These are phyloP conservation scores for Clusia tigrina DNA, from an alignment of 2,888 invertebrate species.

Conservation along the genomic window DNA sequence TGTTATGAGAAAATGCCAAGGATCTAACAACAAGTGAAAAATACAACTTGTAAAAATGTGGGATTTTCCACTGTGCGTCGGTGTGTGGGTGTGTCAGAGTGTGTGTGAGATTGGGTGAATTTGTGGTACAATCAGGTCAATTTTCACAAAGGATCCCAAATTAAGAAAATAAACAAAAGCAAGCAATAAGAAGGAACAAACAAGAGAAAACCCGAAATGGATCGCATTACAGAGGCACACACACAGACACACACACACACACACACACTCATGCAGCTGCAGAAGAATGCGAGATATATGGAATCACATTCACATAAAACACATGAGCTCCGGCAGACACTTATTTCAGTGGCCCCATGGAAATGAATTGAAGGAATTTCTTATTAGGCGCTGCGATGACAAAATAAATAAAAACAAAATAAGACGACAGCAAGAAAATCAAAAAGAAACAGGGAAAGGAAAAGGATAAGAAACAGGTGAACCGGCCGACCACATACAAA, in stretches of 20 bases:
- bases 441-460: background rate
- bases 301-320: background rate
- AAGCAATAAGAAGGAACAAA: no score
- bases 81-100: background rate
- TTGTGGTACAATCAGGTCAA: no score
- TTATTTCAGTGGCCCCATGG: background rate
- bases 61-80: background rate
- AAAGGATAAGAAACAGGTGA: background rate
- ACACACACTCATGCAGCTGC: background rate
- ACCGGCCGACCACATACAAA: background rate
- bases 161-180: no score
- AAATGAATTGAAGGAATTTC: background rate
- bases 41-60: background rate
- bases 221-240: background rate
- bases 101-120: background rate
- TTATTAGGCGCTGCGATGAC: background rate
- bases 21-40: background rate
- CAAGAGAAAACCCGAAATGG: background rate
- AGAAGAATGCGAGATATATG: background rate
- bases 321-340: background rate
- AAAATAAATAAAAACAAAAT: background rate
- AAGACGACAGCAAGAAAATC: background rate
- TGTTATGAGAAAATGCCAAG: background rate
- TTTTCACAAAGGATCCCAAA: no score
- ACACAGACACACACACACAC: slow-evolving; percentile 6